Evolutionary conservation across 2,888 invertebrate genomes (phyloP), one percentile per base, ranked within the genome.

Genomic region (Hipparchia sbordonii): DNA sequence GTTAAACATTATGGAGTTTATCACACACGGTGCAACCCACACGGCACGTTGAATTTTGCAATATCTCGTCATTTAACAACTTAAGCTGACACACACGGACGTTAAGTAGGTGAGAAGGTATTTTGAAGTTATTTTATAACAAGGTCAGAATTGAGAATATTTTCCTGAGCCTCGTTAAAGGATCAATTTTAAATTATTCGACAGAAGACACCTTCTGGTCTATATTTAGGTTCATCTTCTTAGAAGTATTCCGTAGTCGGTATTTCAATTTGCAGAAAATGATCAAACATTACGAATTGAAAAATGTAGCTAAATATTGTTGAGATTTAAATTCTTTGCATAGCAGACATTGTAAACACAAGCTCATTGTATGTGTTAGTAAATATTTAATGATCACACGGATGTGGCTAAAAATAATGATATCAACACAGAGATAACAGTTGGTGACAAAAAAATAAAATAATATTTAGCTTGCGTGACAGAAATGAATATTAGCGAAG

Each of bases 381-480:
- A 65, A 65, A 65, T 33, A 52, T 65, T 65, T 12, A 65, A 39
- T 33, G 52, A 51, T 52, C 52, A 7, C 51, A 7, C 6, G 13
- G 65, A 23, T 23, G 51, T 39, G 9, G 4, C 12, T 51, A 51
- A 65, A 65, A 65, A 65, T 33, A 65, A 65, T 52, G 65, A 65
- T 33, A 52, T 23, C 10, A 48, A 65, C 63, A 51, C 39, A 2
- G 5, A 39, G 39, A 39, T 39, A 39, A 5, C 39, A 39, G 39
- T 39, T 39, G 39, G 39, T 39, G 5, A 39, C 39, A 39, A 39
- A 39, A 23, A 39, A 39, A 39, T 39, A 0, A 39, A 39, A 39
- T 39, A 39, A 39, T 39, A 39, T 39, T 39, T 39, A 39, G 39
- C 39, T 39, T 4, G 39, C 39, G 39, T 39, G 39, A 39, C 39